Evolutionary conservation across 2,888 invertebrate genomes (phyloP), one percentile per base, ranked within the genome.

Genomic region (Noctua comes): DNA sequence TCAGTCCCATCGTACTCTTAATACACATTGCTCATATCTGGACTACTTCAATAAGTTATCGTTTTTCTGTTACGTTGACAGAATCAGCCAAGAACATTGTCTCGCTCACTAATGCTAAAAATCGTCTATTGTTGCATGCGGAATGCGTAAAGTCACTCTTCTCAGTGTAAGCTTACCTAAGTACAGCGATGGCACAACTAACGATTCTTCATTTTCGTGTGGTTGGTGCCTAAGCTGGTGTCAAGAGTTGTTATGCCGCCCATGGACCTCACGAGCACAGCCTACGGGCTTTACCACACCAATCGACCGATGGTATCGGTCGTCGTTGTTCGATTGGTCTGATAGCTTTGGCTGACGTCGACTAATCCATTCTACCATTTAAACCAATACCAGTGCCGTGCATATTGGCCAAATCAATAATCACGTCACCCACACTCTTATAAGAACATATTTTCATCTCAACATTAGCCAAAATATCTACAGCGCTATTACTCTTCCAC

Each of bases 401-500:
- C 31, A 64, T 76, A 27, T 48, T 75, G 24, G 8, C 24, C 6
- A 51, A 10, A 4, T 76, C 31, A 31, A 6, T 1, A 43, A 21
- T n/a, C 31, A n/a, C 7, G 2, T 43, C 31, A 43, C 27, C 27
- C 24, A 43, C 10, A 43, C 40, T 18, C 11, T n/a, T n/a, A 24
- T 18, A 8, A 76, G 13, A 48, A 24, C 27, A 7, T 27, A 40
- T 8, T 59, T 13, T 24, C 18, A 64, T 73, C 16, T n/a, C 24
- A 11, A 54, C 24, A 54, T 31, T 27, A 7, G 10, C 27, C 40
- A n/a, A 43, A 66, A 43, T 27, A 48, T 27, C 24, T 66, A 36
- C 72, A n/a, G 16, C 40, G 11, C 21, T 64, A 68, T 77, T 54
- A 16, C n/a, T n/a, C 46, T 51, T 18, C 77, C 84, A 86, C 62